Evolutionary conservation across 92 coral and sea anemone genomes (phyloP), one percentile per base, ranked within the genome.

Genomic region (Montipora capitata): DNA sequence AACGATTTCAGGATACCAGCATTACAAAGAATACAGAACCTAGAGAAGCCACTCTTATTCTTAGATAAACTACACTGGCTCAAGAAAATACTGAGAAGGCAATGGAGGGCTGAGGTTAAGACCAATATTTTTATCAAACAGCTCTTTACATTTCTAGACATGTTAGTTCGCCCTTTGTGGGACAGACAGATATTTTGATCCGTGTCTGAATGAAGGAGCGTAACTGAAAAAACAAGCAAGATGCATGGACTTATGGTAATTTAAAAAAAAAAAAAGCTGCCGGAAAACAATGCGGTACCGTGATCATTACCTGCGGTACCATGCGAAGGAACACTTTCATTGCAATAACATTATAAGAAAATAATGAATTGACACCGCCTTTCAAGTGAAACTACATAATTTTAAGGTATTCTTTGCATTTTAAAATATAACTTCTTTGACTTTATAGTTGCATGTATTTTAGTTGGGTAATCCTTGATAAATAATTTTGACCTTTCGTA

Each of bases 1-100:
- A 43, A 44, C 69, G 72, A 88, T 59, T 77, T 77, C 80, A 41
- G 92, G 62, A 18, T 91, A 69, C 94, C 92, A 45, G 58, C 91
- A 56, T 68, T 91, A 54, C 81, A 78, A 57, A 72, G 76, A 65
- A 42, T 91, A 49, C 87, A 66, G 70, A 59, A 82, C 79, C 41
- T 70, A 70, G 63, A 82, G 14, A 68, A 57, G 58, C 40, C 64
- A 11, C 27, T 48, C 4, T 40, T 45, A 11, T 38, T 48, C 4
- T 40, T 45, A 80, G 76, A 38, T 67, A 80, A 62, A 62, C 83
- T 67, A 52, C 66, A 67, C 13, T 35, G 20, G 51, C 59, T 16
- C 18, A 4, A 5, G 61, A 73, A 73, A 18, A 45, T 17, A 49
- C 1, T 0, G 10, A 48, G 35, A 27, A 73, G 59, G 77, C 2